Conservation (phyloP, 2,888 invertebrate species). For the Ectemnius continuus region DNA sequence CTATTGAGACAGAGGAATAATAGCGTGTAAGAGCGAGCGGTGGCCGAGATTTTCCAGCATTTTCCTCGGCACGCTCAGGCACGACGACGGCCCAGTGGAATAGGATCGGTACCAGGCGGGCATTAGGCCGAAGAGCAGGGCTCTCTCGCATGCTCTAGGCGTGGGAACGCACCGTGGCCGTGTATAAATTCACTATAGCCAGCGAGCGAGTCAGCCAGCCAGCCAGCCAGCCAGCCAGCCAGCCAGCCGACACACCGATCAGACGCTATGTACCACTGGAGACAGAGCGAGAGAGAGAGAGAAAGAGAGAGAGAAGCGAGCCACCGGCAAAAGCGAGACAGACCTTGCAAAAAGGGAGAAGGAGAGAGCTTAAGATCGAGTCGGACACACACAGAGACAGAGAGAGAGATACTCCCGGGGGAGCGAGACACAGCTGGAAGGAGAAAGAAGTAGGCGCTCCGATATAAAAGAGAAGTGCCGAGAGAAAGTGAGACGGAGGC, state of each 20-base stretch:
- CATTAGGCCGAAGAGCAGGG: slow-evolving; percentile 58
- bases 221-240: slow-evolving; percentile 41
- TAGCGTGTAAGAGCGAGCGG: slow-evolving; percentile 39
- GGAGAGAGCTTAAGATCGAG: background rate
- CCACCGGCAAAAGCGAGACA: background rate
- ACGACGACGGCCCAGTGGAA: slow-evolving; percentile 42
- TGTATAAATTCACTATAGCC: slow-evolving; percentile 72
- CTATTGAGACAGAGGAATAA: slow-evolving; percentile 30
- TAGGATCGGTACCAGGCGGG: slow-evolving; percentile 51
- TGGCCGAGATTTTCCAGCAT: slow-evolving; percentile 61
- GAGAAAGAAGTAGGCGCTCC: slow-evolving; percentile 4
- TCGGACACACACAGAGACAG: background rate
- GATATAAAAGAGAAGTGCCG: slow-evolving; percentile 10
- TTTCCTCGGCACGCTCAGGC: slow-evolving; percentile 36
- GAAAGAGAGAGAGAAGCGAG: slow-evolving; percentile 12
- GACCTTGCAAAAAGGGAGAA: background rate
- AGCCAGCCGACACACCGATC: slow-evolving; percentile 37
- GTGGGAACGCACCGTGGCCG: slow-evolving; percentile 75
- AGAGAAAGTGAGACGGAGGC: slow-evolving; percentile 17
- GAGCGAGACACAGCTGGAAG: background rate
- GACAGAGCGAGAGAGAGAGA: slow-evolving; percentile 35
- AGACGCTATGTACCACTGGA: slow-evolving; percentile 18
- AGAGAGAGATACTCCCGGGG: background rate
- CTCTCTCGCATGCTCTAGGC: slow-evolving; percentile 65
- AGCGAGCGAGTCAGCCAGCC: slow-evolving; percentile 35